phyloP scores from a whole-genome alignment of 2,797 vertebrate genomes.

The Galagoides demidoff region DNA sequence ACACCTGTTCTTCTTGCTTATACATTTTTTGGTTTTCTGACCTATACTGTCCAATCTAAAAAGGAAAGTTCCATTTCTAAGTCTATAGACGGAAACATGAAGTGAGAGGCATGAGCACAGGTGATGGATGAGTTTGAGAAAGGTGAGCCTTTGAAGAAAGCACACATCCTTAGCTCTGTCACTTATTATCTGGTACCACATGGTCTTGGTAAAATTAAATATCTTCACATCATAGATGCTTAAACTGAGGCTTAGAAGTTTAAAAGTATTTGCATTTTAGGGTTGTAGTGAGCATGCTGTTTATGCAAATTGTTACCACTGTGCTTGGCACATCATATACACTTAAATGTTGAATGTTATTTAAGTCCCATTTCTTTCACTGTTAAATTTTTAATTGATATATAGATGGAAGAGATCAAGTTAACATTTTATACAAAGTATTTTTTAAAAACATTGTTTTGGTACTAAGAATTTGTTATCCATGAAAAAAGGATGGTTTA shows the following conservation, averaged over 20 bases:
- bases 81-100: neutral
- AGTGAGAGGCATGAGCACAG: neutral
- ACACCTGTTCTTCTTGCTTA: neutral
- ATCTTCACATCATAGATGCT: neutral
- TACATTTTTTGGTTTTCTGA: neutral
- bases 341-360: neutral
- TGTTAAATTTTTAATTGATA: neutral
- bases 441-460: neutral
- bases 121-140: neutral
- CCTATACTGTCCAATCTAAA: neutral
- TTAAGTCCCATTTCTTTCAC: neutral
- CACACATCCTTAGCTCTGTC: neutral
- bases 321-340: neutral
- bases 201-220: neutral
- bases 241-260: neutral
- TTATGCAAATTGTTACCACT: neutral
- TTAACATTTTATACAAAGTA: conserved; percentile 15
- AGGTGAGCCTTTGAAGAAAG: neutral
- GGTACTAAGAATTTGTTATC: conserved; percentile 12
- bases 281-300: neutral
- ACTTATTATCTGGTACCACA: neutral
- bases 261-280: neutral
- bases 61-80: neutral
- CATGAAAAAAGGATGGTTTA: neutral
- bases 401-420: neutral